These are phyloP conservation scores for Catalaphyllia jardinei DNA, from an alignment of 64 coral and sea anemone genomes.

Conservation along the genomic window DNA sequence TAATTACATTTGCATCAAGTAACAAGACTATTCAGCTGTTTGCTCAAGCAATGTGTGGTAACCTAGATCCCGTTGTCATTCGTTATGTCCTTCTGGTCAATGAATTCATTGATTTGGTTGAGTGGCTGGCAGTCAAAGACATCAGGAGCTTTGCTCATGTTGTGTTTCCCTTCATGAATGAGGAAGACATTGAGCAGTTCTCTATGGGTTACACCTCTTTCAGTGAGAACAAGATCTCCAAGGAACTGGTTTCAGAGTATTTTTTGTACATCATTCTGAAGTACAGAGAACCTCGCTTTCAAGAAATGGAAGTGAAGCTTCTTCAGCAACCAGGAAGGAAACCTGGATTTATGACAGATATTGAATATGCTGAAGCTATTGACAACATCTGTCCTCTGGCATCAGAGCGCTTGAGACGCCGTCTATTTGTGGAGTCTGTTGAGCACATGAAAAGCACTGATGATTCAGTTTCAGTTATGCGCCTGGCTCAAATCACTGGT, in stretches of 20 bases:
- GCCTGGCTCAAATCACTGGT: constrained; percentile 93
- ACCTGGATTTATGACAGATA: constrained; percentile 98
- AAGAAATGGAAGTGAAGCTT: constrained; percentile 89
- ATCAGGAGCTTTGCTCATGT: constrained; percentile 77
- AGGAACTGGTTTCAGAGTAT: constrained; percentile 85
- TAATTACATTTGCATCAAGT: constrained; percentile 66
- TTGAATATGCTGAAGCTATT: constrained; percentile 93
- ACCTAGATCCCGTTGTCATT: constrained; percentile 81
- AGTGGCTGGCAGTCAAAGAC: constrained; percentile 80
- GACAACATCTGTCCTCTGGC: constrained; percentile 94
- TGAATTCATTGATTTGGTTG: constrained; percentile 80
- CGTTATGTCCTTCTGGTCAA: constrained; percentile 85
- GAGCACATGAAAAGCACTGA: constrained; percentile 72
- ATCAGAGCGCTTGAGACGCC: constrained; percentile 79
- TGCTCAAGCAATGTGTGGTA: constrained; percentile 91
- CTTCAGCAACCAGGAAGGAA: constrained; percentile 68
- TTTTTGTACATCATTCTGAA: constrained; percentile 95
- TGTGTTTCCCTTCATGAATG: constrained; percentile 96
- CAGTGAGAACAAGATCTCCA: constrained; percentile 97
- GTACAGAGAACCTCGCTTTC: constrained; percentile 92
- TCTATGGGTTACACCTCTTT: constrained; percentile 96
- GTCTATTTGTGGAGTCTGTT: constrained; percentile 81
- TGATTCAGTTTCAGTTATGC: constrained; percentile 79
- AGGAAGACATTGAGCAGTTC: constrained; percentile 97
- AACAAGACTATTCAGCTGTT: constrained; percentile 86